Evolutionary conservation across 2,888 invertebrate genomes (phyloP), one percentile per base, ranked within the genome.

Genomic region (Malacosoma neustria): DNA sequence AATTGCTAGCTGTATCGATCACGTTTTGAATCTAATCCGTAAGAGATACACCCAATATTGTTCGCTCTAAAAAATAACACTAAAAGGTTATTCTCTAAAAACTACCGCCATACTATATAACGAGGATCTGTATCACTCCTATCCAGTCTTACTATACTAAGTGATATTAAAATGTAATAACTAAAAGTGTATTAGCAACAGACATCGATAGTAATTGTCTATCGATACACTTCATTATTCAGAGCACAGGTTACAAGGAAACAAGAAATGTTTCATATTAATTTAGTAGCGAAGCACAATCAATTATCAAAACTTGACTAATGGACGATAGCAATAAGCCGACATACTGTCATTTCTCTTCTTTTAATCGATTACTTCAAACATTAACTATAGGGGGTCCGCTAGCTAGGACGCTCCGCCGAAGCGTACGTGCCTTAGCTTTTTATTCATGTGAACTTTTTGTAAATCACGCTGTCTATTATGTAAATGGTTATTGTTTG

Each of bases 271-370:
- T 58, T 66, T 61, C 68, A 67, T 77, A 82, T 84, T 79, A 76
- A 80, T 84, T 79, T 79, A 75, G 77, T 75, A 75, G 76, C 71
- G 57, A 48, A 65, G 63, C 61, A 69, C 62, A 73, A 85, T 85
- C 76, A 80, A 84, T 84, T 81, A 81, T 80, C 76, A 52, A 80
- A 81, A 76, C 68, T 68, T 81, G 80, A 85, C 71, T 75, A 76
- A 85, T 84, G 65, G 74, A 65, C 61, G 69, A 63, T 64, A 64
- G 71, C 59, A 71, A 73, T 76, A 74, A 73, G 72, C 61, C 65
- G 80, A 81, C 79, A 70, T 74, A 57, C 72, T 84, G 84, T 84
- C 84, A 84, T 85, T 85, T 82, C 82, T 85, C 84, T 79, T 80
- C 69, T 72, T 65, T 70, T 77, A 80, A 81, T 81, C 81, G 82